These are phyloP conservation scores for Onychomys leucogaster DNA, from an alignment of 2,797 vertebrate species.

Conservation along the genomic window DNA sequence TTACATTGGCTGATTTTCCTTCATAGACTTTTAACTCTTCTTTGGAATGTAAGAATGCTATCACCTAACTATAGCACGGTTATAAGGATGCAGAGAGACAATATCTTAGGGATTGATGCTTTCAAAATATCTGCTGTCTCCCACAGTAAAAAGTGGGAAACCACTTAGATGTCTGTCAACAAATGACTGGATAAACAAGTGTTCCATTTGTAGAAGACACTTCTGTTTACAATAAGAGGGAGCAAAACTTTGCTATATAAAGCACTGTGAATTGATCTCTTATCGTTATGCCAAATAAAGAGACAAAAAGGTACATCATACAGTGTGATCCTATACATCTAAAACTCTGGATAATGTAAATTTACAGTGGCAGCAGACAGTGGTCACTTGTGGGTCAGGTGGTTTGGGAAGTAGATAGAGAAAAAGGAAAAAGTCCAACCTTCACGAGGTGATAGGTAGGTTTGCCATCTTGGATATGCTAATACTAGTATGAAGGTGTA, in stretches of 20 bases:
- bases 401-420: background rate
- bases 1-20: background rate
- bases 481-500: background rate
- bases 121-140: background rate
- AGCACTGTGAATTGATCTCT: background rate
- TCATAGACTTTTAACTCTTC: background rate
- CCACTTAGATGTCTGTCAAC: background rate
- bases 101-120: background rate
- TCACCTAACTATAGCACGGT: background rate
- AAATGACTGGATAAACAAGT: background rate
- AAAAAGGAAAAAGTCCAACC: background rate
- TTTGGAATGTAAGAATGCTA: constrained; percentile 4
- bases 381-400: background rate
- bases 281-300: constrained; percentile 6
- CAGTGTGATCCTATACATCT: background rate
- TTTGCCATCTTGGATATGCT: background rate
- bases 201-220: background rate
- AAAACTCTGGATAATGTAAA: constrained; percentile 27
- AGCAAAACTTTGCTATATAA: background rate
- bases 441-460: background rate
- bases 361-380: background rate
- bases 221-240: background rate
- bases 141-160: background rate
- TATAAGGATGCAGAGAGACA: background rate
- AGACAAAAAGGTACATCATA: background rate